Base-by-base conservation (phyloP, 2,797 vertebrate species). In the Peromyscus nudipes region DNA sequence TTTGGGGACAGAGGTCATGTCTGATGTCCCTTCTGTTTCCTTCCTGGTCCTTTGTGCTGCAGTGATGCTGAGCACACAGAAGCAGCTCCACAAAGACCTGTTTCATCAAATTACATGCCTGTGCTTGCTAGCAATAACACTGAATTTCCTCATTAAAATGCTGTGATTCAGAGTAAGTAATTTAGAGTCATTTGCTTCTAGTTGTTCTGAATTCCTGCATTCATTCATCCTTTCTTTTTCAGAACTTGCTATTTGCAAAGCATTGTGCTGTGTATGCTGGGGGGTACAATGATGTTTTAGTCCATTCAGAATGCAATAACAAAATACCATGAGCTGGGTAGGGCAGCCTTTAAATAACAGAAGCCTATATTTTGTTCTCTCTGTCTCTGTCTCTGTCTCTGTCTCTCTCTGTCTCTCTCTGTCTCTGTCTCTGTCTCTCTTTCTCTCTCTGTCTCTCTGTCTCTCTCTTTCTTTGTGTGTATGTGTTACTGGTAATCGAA, bases 241-340 rank as follows among this genome's bases (percentile, higher is more conserved):
- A 94, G 87, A 93, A 71, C 16, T 79, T 94, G 27, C 16, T 73
- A 23, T 84, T 64, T 92, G 31, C 34, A 84, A 91, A 52, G 71
- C 55, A 65, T 76, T 89, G 46, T 43, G 71, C 71, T 52, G 2
- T 49, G 27, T 34, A 13, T 16, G 1, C 19, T 0, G 21, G 43
- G 9, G 34, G 27, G 8, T 62, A 69, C 34, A 57, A 81, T 37
- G 76, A 67, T 81, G 67, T 60, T 73, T 82, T 57, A 89, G 91
- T 57, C 17, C 49, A 27, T 49, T 89, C 25, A 83, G 77, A 57
- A 25, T 77, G 46, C 27, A 31, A 16, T 75, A 75, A 25, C 55
- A 83, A 46, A 82, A 75, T 82, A 9, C 76, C 60, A 52, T 4
- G 7, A 55, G 8, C 29, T 31, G n/a, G 55, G 55, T 31, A 25